Conservation (phyloP, 2,888 invertebrate species). For the Erynnis tages region DNA sequence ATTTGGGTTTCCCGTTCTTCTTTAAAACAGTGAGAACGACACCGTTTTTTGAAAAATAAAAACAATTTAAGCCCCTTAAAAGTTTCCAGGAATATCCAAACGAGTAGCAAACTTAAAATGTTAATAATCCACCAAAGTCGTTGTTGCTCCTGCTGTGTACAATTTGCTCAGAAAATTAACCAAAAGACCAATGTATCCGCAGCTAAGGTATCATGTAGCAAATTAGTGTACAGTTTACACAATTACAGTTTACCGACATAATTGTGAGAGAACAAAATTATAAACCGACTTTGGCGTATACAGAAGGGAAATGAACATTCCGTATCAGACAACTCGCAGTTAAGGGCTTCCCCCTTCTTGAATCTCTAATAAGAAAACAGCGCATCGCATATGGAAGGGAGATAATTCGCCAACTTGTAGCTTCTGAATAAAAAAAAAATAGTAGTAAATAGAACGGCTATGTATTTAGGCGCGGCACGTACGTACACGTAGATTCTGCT, state of each 20-base stretch:
- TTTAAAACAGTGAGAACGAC: too few relatives aligned
- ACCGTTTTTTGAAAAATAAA: too few relatives aligned
- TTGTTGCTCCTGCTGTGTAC: not conserved
- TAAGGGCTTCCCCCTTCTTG: not conserved
- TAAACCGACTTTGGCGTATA: not conserved
- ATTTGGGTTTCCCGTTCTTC: too few relatives aligned
- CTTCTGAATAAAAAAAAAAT: too few relatives aligned
- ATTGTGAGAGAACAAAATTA: not conserved
- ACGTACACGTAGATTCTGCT: too few relatives aligned
- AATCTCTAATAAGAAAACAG: not conserved
- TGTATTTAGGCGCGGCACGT: too few relatives aligned
- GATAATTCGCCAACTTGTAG: too few relatives aligned
- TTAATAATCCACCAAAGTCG: not conserved
- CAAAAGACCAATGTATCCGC: slow-evolving; percentile 3
- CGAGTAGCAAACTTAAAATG: not conserved
- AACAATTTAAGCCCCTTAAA: too few relatives aligned
- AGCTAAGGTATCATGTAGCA: slow-evolving; percentile 2
- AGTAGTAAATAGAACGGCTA: too few relatives aligned
- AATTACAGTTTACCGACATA: slow-evolving; percentile 11
- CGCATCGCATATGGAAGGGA: not conserved
- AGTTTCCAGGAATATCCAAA: too few relatives aligned
- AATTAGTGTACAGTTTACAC: slow-evolving; percentile 5
- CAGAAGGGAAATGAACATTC: not conserved
- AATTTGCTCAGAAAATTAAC: slow-evolving; percentile 6
- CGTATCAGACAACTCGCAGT: not conserved